A percentile compares a stretch with the other conserved stretches of the same genome.
These are phyloP conservation scores for Staurois parvus DNA, from an alignment of 2,797 vertebrate genomes.

Conservation along the genomic window DNA sequence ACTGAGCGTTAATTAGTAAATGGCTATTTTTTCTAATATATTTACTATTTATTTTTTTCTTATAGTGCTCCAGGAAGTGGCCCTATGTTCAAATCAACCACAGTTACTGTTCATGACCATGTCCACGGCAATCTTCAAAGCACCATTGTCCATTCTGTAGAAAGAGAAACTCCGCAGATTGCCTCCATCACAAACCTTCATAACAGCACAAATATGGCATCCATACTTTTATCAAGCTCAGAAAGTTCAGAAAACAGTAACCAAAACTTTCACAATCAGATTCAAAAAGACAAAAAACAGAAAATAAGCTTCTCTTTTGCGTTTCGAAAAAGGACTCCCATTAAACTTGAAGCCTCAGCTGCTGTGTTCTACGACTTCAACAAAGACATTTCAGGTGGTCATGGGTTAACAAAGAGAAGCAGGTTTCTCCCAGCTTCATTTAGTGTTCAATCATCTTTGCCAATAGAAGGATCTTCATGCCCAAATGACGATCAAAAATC, in stretches of 20 bases:
- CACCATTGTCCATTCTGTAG: conserved; percentile 61
- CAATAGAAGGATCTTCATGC: conserved; percentile 4
- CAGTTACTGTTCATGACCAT: conserved; percentile 86
- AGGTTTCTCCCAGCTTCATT: conserved; percentile 73
- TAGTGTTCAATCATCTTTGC: conserved; percentile 69
- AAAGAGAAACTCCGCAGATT: conserved; percentile 67
- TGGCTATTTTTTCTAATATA: background rate
- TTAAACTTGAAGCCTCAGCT: conserved; percentile 87
- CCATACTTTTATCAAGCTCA: conserved; percentile 60
- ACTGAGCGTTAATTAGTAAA: background rate
- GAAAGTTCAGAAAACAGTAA: conserved; percentile 64
- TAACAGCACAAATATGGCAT: conserved; percentile 60
- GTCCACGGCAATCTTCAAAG: conserved; percentile 64
- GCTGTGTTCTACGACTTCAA: conserved; percentile 84
- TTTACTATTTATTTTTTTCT: conserved; percentile 18
- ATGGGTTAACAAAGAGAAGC: conserved; percentile 74
- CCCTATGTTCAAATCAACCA: conserved; percentile 98
- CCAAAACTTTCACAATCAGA: conserved; percentile 73
- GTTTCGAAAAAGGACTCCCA: conserved; percentile 83
- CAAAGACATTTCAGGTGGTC: conserved; percentile 75
- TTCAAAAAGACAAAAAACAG: conserved; percentile 73
- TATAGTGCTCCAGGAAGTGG: conserved; percentile 93
- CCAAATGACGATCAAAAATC: conserved; percentile 13
- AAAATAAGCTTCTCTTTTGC: conserved; percentile 86
- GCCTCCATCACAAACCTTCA: conserved; percentile 45